phyloP scores from a whole-genome alignment of 1,140 invertebrate genomes.

The Semibalanus balanoides region DNA sequence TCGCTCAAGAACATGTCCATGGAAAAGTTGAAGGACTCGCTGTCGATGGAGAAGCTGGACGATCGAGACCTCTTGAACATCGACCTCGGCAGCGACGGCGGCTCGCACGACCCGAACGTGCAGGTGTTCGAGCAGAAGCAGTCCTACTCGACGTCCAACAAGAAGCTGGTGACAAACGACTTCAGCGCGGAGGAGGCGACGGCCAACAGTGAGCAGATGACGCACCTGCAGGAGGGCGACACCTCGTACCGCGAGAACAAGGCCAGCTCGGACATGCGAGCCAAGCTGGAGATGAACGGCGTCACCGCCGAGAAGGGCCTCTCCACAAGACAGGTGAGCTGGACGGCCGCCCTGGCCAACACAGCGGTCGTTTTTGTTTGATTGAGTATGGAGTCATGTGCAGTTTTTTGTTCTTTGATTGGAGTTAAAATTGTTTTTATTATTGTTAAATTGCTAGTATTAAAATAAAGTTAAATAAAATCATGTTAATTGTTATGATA shows the following conservation, averaged over 20 bases:
- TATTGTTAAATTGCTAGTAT: too few species aligned
- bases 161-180: neutral
- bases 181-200: neutral
- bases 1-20: neutral
- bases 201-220: neutral
- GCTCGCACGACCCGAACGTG: neutral
- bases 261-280: conserved; percentile 39
- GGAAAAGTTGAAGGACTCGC: neutral
- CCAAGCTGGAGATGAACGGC: conserved; percentile 51
- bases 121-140: neutral
- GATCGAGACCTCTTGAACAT: neutral
- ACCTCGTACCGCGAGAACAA: conserved; percentile 60
- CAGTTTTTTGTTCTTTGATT: too few species aligned
- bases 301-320: conserved; percentile 58
- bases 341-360: too few species aligned
- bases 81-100: neutral
- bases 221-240: conserved; percentile 51
- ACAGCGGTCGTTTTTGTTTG: too few species aligned
- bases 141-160: neutral
- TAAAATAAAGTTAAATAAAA: too few species aligned
- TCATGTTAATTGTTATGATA: too few species aligned
- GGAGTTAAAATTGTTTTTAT: too few species aligned
- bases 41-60: neutral
- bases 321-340: conserved; percentile 48
- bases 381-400: too few species aligned